Base-by-base conservation (phyloP, 2,113 vertebrate genomes). In the Murina feae region DNA sequence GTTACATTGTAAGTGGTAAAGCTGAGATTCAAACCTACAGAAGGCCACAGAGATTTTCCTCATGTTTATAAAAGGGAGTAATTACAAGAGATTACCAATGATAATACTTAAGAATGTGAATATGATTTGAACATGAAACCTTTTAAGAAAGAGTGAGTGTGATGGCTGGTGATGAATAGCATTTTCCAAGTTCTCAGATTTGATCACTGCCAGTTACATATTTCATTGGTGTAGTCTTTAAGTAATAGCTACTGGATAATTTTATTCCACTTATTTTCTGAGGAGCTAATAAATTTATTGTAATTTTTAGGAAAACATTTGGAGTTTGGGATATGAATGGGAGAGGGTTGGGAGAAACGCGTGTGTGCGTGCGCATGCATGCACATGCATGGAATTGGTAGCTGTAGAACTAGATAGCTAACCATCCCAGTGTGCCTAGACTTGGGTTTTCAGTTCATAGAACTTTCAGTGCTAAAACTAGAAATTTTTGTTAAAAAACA, bases 291-390 rank as follows among this genome's bases (percentile, higher is more conserved):
- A 83, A 88, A 79, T 93, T 97, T 37, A 32, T 94, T 95, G 20
- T 78, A 60, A 76, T 78, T 94, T 98, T 96, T 83, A 95, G 84
- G 75, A 97, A 91, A 75, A 78, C n/a, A 74, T 96, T 84, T 78
- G 39, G 55, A 23, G 60, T 95, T 92, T 85, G 89, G 65, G 49
- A 82, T 96, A 39, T 89, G 21, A 17, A 72, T 93, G 23, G 25
- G 20, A 63, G 17, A 47, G 30, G 23, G 9, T 14, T n/a, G n/a
- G n/a, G n/a, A n/a, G n/a, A n/a, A n/a, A n/a, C n/a, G 11, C 30
- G 69, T 72, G 30, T 14, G 13, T 7, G 30, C 2, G 30, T 10
- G 28, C 11, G 12, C 28, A 1, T 16, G 2, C 13, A 6, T 94
- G 91, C 39, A 84, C 14, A 28, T 93, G 86, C 93, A 90, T 93